Evolutionary conservation across 2,113 vertebrate species (phyloP), one percentile per base, ranked within the genome.

Genomic region (Psephotus haematonotus): DNA sequence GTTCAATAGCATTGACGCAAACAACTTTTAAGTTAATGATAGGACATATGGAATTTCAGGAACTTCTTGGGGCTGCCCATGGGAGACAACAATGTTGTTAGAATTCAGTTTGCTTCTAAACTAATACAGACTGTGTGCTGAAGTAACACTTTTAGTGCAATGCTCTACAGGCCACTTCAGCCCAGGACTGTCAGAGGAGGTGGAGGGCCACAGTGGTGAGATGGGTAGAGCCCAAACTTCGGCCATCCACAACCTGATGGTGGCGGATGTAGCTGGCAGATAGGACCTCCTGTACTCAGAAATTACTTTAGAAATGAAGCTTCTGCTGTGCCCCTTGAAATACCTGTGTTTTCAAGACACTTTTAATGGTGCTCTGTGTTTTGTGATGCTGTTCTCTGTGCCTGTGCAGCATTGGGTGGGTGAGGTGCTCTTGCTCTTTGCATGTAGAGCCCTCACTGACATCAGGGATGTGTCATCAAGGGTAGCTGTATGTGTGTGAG

Each of bases 1-100:
- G 4, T 44, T 75, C 1, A 0, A 50, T 19, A 46, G 11, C 2
- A 0, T 46, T 41, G 80, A 50, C 0, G 4, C 11, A 43, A 46
- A 65, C 2, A 7, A 13, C 35, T 16, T n/a, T 41, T 76, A 44
- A 62, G 52, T 46, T 91, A 44, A 24, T 12, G 52, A 25, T 57
- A 75, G 28, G 57, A 41, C 14, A 12, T 35, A 33, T 52, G 67
- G 46, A 50, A 71, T 33, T 25, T 39, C 24, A 33, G 68, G 33
- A 65, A 27, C 31, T 60, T 88, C 23, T 49, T 2, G 0, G 17
- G 39, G 17, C 7, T 85, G 24, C 14, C 17, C 3, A 1, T 17
- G 28, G 35, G 5, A 31, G 17, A 19, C 33, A 84, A 16, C n/a
- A 59, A 24, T 37, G 53, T 24, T 71, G 22, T 63, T 78, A 59